Evolutionary conservation across 2,797 vertebrate genomes (phyloP), one percentile per base, ranked within the genome.

Genomic region (Phalanger gymnotis): DNA sequence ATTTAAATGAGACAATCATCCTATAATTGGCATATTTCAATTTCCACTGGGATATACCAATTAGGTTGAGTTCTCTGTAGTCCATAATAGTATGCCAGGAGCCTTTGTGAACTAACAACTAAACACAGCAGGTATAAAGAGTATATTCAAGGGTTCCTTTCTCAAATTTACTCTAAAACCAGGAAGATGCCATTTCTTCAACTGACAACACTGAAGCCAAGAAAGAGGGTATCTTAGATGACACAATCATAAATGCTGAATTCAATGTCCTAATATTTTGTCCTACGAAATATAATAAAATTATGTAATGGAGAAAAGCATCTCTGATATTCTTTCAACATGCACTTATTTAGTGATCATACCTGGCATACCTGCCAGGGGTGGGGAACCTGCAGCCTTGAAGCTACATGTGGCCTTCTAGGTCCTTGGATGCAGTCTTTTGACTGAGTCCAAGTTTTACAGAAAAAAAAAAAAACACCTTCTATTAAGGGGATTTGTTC

Each of bases 1-100:
- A 93, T 97, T 97, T 97, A 98, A 97, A 96, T 96, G 56, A 97
- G 73, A 81, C 47, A 96, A 96, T 97, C 96, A 95, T 93, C 95
- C 52, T 92, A 73, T 97, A 97, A 97, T 95, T 97, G 94, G 73
- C 10, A 90, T 91, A 89, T 97, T 96, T 96, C 96, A 96, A 87
- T 98, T 98, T 95, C 54, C 31, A 97, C 53, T n/a, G 91, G 95
- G 73, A 53, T 95, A 90, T 96, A 93, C 93, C 53, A 91, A 94
- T 97, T 98, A 98, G 97, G 52, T 97, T 54, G 47, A 93, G 96
- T 93, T 73, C 28, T 55, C 0, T 93, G 22, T 40, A 95, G 91
- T 94, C 53, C 34, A 22, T 95, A 92, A 57, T 4, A 11, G 92
- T 61, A 96, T 73, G 95, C 95, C 95, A 5, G 55, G 52, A 96